Conservation (phyloP, 2,113 vertebrate genomes). For the Pygathrix nemaeus region DNA sequence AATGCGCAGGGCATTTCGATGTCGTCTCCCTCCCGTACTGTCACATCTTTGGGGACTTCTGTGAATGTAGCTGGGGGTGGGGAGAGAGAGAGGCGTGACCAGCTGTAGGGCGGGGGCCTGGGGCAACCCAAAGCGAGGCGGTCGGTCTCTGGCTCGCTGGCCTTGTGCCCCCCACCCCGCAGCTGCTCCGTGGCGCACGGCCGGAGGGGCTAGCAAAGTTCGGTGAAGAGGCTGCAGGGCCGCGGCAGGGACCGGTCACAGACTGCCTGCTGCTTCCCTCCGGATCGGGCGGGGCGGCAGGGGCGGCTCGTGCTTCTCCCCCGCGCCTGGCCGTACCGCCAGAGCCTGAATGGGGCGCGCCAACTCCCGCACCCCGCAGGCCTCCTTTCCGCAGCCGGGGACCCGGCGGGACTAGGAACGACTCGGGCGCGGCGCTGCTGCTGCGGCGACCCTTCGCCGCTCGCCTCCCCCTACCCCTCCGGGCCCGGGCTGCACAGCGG, state of each 20-base stretch:
- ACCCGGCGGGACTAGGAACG: background rate
- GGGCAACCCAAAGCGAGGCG: background rate
- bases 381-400: background rate
- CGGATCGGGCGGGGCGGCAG: background rate
- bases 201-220: conserved; percentile 52
- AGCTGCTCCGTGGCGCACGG: background rate
- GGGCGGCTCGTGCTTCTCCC: background rate
- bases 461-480: background rate
- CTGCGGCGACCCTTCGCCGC: conserved; percentile 10
- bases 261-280: background rate
- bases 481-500: background rate
- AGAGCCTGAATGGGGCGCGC: background rate
- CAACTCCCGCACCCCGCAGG: background rate
- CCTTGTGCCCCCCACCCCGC: background rate
- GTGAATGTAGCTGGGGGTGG: conserved; percentile 91
- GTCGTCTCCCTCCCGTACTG: conserved; percentile 94
- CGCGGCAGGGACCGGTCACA: background rate
- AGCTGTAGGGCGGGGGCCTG: conserved; percentile 53
- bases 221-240: background rate
- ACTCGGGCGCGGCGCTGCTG: background rate
- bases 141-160: background rate
- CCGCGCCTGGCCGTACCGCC: background rate
- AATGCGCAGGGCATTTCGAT: conserved; percentile 98
- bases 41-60: conserved; percentile 97
- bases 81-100: conserved; percentile 71